Conservation (phyloP, 2,888 invertebrate species). For the Lomographa bimaculata region DNA sequence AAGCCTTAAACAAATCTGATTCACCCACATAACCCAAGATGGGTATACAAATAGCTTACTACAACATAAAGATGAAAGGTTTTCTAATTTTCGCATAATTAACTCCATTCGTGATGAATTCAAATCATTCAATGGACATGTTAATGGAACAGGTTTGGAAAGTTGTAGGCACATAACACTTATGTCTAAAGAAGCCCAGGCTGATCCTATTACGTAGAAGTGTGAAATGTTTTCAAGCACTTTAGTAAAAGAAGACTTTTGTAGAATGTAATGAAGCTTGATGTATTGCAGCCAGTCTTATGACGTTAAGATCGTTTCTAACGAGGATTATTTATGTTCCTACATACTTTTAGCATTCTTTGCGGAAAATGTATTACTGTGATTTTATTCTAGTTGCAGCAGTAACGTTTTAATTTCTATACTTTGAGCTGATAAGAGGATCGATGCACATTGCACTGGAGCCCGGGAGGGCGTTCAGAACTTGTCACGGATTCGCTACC, state of each 20-base stretch:
- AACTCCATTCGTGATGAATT: slow-evolving; percentile 32
- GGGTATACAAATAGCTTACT: slow-evolving; percentile 29
- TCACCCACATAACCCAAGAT: slow-evolving; percentile 34
- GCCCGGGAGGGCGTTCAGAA: slow-evolving; percentile 50
- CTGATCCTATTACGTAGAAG: too few relatives aligned
- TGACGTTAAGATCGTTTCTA: too few relatives aligned
- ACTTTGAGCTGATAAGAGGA: too few relatives aligned
- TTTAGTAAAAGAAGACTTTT: too few relatives aligned
- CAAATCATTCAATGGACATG: slow-evolving; percentile 34
- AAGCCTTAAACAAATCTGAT: slow-evolving; percentile 20
- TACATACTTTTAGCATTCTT: too few relatives aligned
- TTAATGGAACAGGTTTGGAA: slow-evolving; percentile 21
- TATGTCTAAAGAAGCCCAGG: neutral
- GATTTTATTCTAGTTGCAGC: too few relatives aligned
- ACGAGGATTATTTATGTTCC: too few relatives aligned
- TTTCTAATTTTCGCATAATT: slow-evolving; percentile 20
- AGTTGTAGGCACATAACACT: slow-evolving; percentile 16
- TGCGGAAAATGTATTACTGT: too few relatives aligned
- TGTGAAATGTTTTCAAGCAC: too few relatives aligned
- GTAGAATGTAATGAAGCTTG: too few relatives aligned
- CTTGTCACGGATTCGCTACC: slow-evolving; percentile 73
- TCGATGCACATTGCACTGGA: slow-evolving; percentile 33
- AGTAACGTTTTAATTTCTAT: too few relatives aligned
- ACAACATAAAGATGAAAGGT: slow-evolving; percentile 10
- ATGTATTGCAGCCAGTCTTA: too few relatives aligned